Evolutionary conservation across 2,113 vertebrate genomes (phyloP).

Genomic region (Caranx ignobilis): DNA sequence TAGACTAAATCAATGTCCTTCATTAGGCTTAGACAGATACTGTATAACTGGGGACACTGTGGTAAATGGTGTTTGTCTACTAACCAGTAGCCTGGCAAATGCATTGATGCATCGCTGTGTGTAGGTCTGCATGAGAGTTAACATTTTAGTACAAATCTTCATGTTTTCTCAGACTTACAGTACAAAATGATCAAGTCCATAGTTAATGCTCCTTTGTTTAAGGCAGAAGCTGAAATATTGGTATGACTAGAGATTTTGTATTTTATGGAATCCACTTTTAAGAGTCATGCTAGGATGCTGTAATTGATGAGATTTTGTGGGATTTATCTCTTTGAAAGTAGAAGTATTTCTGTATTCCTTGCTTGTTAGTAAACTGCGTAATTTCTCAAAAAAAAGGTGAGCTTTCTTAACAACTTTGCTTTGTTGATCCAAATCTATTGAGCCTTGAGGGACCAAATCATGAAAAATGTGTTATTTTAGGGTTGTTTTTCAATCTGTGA

Average conservation of each 20-base stretch:
- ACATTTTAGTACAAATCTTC: conserved; percentile 73
- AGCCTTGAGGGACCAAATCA: conserved; percentile 83
- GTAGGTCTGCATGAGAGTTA: conserved; percentile 83
- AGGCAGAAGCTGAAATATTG: conserved; percentile 59
- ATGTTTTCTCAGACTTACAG: conserved; percentile 67
- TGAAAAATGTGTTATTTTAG: conserved; percentile 78
- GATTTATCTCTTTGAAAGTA: conserved; percentile 73
- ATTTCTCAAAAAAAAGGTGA: conserved; percentile 59
- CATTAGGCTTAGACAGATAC: conserved; percentile 70
- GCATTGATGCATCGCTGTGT: conserved; percentile 77
- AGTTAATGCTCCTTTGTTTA: conserved; percentile 66
- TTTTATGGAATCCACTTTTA: conserved; percentile 72
- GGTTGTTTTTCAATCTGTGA: conserved; percentile 83
- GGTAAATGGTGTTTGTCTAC: conserved; percentile 73
- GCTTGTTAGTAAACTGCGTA: conserved; percentile 76
- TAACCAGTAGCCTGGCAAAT: conserved; percentile 79
- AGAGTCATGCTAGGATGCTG: conserved; percentile 65
- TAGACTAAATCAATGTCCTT: conserved; percentile 68
- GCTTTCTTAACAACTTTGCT: conserved; percentile 74
- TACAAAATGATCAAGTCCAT: conserved; percentile 55
- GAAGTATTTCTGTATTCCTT: conserved; percentile 77
- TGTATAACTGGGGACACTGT: conserved; percentile 66
- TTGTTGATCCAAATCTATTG: conserved; percentile 75
- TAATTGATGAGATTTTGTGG: conserved; percentile 74
- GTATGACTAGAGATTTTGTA: conserved; percentile 75